Base-by-base conservation (phyloP, 2,888 invertebrate genomes). In the Drosophila paramelanica region DNA sequence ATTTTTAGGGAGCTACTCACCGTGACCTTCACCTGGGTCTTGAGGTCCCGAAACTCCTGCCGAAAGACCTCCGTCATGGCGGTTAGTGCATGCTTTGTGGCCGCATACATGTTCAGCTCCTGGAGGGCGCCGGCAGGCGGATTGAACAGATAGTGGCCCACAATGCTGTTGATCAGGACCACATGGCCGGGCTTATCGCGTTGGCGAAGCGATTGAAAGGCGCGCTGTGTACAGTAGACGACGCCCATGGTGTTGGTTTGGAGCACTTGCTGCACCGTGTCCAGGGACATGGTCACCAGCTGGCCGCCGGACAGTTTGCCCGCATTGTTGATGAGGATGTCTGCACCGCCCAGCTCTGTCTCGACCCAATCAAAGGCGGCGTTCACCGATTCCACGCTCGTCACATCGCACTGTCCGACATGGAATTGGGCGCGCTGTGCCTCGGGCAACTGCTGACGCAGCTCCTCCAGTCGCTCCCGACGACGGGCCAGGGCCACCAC, bases 241-340 rank as follows among this genome's bases (percentile, higher is more conserved):
- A 92, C 79, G 1, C 92, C 93, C 73, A 91, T 92, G 0, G 93
- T 65, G 73, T 94, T 94, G 11, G 92, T 92, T 68, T 94, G 93
- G 11, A 94, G 79, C 1, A 93, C 83, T 47, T 92, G 75, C 42
- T 89, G 79, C 23, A 89, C 62, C 1, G 47, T 58, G 0, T 71
- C 80, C 64, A 85, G 59, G 3, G 76, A 13, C 73, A 85, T 68
- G 11, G 76, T 85, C 3, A 80, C 42, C 64, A 90, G 23, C 47
- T 83, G 82, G 0, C 91, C 90, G 1, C 52, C 64, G 5, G 62
- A 43, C 0, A 72, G 33, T 13, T 93, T 81, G 2, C 93, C 95
- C 1, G 95, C 95, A 84, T 94, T 94, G 77, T 95, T 95, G 3
- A 95, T 86, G 46, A 94, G 91, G 2, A 95, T 92, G 79, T 94